Evolutionary conservation across 2,888 invertebrate species (phyloP).

Genomic region (Nephrotoma guestfalica): DNA sequence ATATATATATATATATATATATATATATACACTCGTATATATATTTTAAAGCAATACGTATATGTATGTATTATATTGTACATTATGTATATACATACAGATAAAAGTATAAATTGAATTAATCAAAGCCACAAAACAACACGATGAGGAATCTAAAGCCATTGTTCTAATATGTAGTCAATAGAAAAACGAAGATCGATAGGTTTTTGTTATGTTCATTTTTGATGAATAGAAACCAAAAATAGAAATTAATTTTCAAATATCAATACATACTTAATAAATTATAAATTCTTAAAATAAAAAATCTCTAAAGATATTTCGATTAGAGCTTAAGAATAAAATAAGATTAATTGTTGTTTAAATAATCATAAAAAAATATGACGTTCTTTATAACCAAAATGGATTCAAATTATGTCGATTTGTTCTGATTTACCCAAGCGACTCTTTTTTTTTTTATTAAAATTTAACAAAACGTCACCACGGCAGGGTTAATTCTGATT

Average conservation of each 20-base stretch:
- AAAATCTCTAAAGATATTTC: neutral
- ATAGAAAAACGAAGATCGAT: neutral
- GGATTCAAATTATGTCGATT: neutral
- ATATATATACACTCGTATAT: too few species aligned
- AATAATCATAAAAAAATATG: neutral
- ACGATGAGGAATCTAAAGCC: neutral
- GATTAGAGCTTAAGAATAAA: neutral
- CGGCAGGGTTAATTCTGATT: neutral
- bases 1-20: too few species aligned
- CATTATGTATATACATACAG: neutral
- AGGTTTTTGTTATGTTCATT: neutral
- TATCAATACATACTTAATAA: neutral
- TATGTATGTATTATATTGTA: neutral
- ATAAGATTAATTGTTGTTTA: neutral
- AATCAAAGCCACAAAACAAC: neutral
- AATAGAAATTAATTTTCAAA: neutral
- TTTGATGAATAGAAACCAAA: neutral
- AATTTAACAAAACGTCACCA: neutral
- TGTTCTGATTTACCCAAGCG: neutral
- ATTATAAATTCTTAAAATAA: neutral
- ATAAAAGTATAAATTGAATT: neutral
- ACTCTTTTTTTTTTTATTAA: neutral
- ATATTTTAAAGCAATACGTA: too few species aligned
- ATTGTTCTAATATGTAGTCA: neutral
- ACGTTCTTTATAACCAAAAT: neutral